phyloP scores from a whole-genome alignment of 2,797 vertebrate species.

The Coranthus polyacanthus region DNA sequence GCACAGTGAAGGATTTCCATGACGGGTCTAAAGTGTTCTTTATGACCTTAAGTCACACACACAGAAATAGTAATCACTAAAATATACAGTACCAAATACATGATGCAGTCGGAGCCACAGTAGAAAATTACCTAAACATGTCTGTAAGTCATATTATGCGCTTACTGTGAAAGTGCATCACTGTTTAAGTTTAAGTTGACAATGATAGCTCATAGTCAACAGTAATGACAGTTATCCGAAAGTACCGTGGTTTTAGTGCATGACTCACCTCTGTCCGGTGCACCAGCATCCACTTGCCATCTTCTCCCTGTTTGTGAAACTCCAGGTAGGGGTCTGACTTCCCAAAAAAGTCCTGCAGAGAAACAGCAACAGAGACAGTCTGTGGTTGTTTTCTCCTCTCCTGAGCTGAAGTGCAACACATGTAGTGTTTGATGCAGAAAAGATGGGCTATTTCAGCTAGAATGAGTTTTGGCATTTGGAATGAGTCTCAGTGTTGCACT shows the following conservation, averaged over 20 bases:
- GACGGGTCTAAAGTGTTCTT: conserved; percentile 97
- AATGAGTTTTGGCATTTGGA: no score
- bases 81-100: conserved; percentile 8
- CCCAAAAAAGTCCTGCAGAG: conserved; percentile 94
- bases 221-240: conserved; percentile 28
- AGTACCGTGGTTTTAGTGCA: conserved; percentile 9
- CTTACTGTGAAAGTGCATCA: conserved; percentile 8
- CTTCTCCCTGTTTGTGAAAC: conserved; percentile 94
- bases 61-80: conserved; percentile 32
- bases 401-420: background rate
- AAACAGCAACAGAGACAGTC: conserved; percentile 14
- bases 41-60: conserved; percentile 88
- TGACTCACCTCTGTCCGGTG: conserved; percentile 89
- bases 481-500: background rate
- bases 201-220: conserved; percentile 31
- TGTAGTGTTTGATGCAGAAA: no score
- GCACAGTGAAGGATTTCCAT: conserved; percentile 96
- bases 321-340: conserved; percentile 99
- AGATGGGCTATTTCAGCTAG: no score
- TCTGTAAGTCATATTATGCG: conserved; percentile 5
- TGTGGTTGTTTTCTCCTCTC: conserved; percentile 1
- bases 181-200: conserved; percentile 27
- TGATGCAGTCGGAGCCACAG: background rate
- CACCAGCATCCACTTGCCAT: conserved; percentile 98
- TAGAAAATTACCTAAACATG: conserved; percentile 10